These are phyloP conservation scores for Coecobrya sp. DNA, from an alignment of 2,888 invertebrate species.

Conservation along the genomic window DNA sequence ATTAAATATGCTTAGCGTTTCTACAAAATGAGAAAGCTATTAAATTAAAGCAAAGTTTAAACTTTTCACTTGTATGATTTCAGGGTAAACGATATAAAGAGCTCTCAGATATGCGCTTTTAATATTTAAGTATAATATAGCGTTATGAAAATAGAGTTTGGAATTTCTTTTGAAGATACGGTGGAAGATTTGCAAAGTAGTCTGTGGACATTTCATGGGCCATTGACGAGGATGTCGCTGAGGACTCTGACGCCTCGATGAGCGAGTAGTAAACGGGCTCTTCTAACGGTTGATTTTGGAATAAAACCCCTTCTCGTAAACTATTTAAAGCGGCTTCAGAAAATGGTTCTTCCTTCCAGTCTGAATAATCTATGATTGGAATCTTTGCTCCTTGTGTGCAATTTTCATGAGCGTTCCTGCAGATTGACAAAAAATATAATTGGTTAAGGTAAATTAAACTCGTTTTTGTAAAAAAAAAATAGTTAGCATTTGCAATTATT, in stretches of 20 bases:
- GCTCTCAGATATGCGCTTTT: neutral
- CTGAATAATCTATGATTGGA: conserved; percentile 77
- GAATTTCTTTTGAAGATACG: conserved; percentile 77
- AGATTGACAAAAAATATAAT: conserved; percentile 5
- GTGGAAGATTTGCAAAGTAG: conserved; percentile 76
- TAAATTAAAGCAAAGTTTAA: neutral
- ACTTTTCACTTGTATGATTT: neutral
- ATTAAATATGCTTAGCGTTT: too few species aligned
- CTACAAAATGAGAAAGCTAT: too few species aligned
- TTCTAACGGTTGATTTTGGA: conserved; percentile 58
- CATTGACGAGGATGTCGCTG: neutral
- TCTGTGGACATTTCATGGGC: conserved; percentile 65
- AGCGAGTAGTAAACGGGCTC: conserved; percentile 77
- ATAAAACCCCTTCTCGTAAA: conserved; percentile 67
- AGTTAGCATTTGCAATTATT: too few species aligned
- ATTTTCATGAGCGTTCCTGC: conserved; percentile 83
- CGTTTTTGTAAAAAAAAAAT: too few species aligned
- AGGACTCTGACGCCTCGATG: conserved; percentile 67
- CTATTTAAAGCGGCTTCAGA: conserved; percentile 75
- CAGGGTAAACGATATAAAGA: neutral
- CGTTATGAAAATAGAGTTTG: conserved; percentile 78
- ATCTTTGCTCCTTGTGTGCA: conserved; percentile 81
- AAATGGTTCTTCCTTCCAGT: conserved; percentile 83
- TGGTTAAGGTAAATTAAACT: too few species aligned
- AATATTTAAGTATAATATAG: neutral